Base-by-base conservation (phyloP, 2,888 invertebrate genomes). In the Drosophila neotestacea region DNA sequence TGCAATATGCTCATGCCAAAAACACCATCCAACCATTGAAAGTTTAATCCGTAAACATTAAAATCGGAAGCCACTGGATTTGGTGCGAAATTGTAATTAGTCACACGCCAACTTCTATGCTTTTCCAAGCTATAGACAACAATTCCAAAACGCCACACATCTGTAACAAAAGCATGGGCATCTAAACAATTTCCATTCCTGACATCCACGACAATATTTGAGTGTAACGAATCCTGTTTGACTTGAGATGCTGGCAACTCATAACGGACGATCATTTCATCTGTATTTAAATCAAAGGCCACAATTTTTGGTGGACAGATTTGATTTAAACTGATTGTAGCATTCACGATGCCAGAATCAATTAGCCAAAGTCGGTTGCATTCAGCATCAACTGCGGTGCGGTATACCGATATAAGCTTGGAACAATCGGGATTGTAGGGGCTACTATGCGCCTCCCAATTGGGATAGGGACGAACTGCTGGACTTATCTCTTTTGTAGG, bases 11-110 rank as follows among this genome's bases (percentile, higher is more conserved):
- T 95, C 77, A 96, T 92, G 0, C 96, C 96, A 85, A 97, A 96
- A 27, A 97, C 94, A 0, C 97, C 97, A 87, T 97, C 97, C 6
- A 95, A 93, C 97, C 96, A 97, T 85, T 96, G 95, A 87, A 96
- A 97, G 73, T 95, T 95, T 0, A 96, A 87, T 2, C 95, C 96
- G 72, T 96, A 95, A 0, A 97, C 92, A 64, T 95, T 95, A 86
- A 95, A 97, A 80, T 95, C 95, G 0, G 96, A 94, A 0, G 96
- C 95, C 1, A 86, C 16, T 0, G 93, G 93, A 69, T 92, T 91
- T 0, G 93, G 92, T 4, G 82, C 85, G 48, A 92, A 93, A 13
- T 92, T 89, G 36, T 88, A 92, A 69, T 92, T 92, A 0, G 91
- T 91, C 2, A 89, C 85, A 10, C 93, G 89, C 93, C 93, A 93